Evolutionary conservation across 2,113 vertebrate genomes (phyloP).

Genomic region (Rhea pennata): DNA sequence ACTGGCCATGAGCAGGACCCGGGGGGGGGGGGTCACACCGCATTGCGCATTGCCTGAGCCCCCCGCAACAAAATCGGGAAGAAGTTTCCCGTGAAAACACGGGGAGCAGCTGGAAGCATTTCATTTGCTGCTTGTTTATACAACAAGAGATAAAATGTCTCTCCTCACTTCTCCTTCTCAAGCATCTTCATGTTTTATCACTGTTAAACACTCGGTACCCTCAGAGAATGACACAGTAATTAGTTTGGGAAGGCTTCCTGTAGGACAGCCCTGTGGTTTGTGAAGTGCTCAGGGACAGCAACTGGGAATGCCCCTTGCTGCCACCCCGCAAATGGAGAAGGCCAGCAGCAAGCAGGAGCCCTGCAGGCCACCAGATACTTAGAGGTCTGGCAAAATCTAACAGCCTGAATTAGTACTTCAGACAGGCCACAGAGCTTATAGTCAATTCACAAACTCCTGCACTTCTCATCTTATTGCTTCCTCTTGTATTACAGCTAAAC

Average conservation of each 20-base stretch:
- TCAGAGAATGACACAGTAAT: background rate
- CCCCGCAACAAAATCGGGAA: background rate
- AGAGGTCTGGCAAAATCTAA: background rate
- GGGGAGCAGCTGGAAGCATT: background rate
- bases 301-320: background rate
- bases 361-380: background rate
- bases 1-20: too few species aligned
- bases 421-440: fast-evolving
- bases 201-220: background rate
- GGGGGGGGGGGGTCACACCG: background rate
- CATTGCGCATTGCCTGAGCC: background rate
- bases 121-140: fast-evolving
- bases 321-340: background rate
- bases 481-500: fast-evolving
- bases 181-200: background rate
- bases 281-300: background rate
- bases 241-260: background rate
- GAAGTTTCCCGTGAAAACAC: background rate
- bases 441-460: background rate
- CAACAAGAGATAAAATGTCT: background rate
- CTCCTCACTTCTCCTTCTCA: background rate
- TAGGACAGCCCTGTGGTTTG: fast-evolving
- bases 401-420: fast-evolving
- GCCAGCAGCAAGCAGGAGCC: background rate
- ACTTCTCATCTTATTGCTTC: fast-evolving